These are phyloP conservation scores for Drosophila nikananu DNA, from an alignment of 1,140 invertebrate genomes.

Conservation along the genomic window DNA sequence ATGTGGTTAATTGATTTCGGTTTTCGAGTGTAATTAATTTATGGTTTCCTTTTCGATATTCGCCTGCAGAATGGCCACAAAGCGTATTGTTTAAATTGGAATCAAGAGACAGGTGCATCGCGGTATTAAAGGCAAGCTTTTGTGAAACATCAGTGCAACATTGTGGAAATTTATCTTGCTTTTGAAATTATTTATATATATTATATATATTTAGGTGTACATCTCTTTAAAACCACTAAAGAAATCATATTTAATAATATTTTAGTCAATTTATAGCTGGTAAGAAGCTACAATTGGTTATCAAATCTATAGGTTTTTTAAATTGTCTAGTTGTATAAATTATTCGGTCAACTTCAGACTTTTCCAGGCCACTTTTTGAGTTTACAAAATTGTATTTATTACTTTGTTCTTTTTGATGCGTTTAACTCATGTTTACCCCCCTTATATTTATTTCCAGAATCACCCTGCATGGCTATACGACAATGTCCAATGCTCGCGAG, in stretches of 20 bases:
- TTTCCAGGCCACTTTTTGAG: neutral
- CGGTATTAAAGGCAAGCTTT: neutral
- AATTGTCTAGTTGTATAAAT: neutral
- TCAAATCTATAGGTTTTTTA: neutral
- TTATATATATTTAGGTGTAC: too few species aligned
- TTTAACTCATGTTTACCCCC: neutral
- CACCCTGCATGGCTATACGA: constrained; percentile 79
- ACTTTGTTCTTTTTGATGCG: too few species aligned
- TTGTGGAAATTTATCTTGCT: neutral
- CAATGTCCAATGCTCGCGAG: constrained; percentile 84
- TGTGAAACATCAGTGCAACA: neutral
- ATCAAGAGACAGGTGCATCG: constrained; percentile 23
- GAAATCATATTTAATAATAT: too few species aligned
- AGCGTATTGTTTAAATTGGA: constrained; percentile 13
- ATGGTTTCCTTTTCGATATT: constrained; percentile 19
- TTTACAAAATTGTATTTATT: neutral
- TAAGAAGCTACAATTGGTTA: too few species aligned
- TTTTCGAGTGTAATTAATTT: constrained; percentile 51
- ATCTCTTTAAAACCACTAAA: too few species aligned
- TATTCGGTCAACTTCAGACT: accelerated
- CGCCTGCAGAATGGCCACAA: constrained; percentile 3
- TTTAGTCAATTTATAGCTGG: too few species aligned
- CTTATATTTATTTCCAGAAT: constrained; percentile 55
- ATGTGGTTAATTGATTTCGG: constrained; percentile 81
- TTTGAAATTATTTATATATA: neutral